Evolutionary conservation across 2,888 invertebrate genomes (phyloP).

Genomic region (Odontomyia ornata): DNA sequence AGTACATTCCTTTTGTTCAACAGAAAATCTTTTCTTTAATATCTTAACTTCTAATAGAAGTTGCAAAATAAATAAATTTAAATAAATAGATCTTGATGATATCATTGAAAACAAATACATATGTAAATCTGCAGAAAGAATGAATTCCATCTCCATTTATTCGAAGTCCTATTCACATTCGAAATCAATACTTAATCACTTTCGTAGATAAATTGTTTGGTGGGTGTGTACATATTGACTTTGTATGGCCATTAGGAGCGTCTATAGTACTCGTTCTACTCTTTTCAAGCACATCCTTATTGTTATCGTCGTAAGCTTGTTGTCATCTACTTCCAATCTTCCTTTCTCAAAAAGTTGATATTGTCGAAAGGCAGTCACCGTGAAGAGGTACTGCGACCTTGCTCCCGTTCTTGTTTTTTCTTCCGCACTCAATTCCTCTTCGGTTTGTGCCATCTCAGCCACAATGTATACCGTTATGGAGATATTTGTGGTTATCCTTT

Average conservation of each 20-base stretch:
- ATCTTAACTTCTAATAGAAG: no score
- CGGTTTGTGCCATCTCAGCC: constrained; percentile 30
- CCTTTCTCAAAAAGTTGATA: constrained; percentile 5
- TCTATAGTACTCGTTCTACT: constrained; percentile 20
- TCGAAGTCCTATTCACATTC: no score
- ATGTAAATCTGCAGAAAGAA: no score
- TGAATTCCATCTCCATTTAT: no score
- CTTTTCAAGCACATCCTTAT: constrained; percentile 13
- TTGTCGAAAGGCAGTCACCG: constrained; percentile 35
- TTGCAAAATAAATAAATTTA: no score
- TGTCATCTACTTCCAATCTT: constrained; percentile 5
- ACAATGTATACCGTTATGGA: not conserved
- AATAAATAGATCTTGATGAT: no score
- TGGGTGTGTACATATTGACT: constrained; percentile 25
- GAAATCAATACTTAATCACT: constrained; percentile 33
- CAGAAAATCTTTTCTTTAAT: no score
- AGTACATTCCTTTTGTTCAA: no score
- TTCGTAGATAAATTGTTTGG: constrained; percentile 21
- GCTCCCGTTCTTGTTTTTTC: constrained; percentile 12
- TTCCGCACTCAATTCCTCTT: not conserved
- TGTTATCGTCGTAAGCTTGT: not conserved
- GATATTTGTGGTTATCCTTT: constrained; percentile 35
- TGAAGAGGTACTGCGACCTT: constrained; percentile 32
- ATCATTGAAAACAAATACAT: no score
- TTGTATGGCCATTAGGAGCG: constrained; percentile 19